Evolutionary conservation across 2,797 vertebrate genomes (phyloP), one percentile per base, ranked within the genome.

Genomic region (Notoglanidium macrostoma): DNA sequence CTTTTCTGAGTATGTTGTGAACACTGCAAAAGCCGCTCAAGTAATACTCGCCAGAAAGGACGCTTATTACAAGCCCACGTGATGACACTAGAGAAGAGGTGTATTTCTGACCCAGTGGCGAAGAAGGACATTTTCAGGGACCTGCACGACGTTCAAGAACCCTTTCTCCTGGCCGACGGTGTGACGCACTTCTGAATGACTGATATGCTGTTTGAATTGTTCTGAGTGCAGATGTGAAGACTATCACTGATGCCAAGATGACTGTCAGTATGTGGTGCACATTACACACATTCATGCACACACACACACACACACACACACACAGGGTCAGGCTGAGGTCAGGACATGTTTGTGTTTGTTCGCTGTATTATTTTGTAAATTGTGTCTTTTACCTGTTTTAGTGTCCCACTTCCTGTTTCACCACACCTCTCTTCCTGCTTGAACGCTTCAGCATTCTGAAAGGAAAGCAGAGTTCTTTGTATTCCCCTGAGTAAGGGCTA

Each of bases 351-450:
- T 49, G 23, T 32, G 23, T 89, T 80, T 88, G 84, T 78, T 84
- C 23, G 61, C 91, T 95, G 94, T 95, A 94, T 94, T 94, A 92
- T 95, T 95, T 95, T 95, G 95, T 95, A 95, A 94, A 94, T 95
- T 92, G 91, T 90, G 93, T 90, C 83, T 93, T 90, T 85, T 89
- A 89, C 91, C 91, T 26, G 68, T 90, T 86, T 84, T 32, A 70
- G 70, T 85, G 70, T 21, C 67, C 59, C 55, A 65, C 67, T 92
- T 92, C 88, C 55, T 80, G 77, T 59, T 61, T 80, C 77, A 40
- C 21, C 77, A 26, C 11, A 44, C 55, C 77, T 80, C 88, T 90
- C 92, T 89, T 92, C 91, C 92, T 92, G 88, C 90, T 82, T 8
- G 6, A 15, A n/a, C 35, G 44, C 77, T 26, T 79, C 9, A 15